Conservation (phyloP, 1,140 invertebrate species). For the Luehdorfia chinensis region DNA sequence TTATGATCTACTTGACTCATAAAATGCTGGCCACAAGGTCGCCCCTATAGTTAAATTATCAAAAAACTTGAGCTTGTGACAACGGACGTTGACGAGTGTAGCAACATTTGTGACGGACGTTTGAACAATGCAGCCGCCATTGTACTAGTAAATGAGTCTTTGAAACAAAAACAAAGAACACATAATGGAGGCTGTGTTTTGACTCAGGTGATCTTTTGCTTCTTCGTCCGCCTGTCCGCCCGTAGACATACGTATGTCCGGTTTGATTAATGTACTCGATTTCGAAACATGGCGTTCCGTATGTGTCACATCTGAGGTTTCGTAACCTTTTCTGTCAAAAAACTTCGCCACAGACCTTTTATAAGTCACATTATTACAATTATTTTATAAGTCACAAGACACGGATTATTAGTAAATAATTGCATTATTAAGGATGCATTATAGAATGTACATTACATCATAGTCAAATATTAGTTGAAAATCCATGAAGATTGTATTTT, state of each 20-base stretch:
- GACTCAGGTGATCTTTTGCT: conserved; percentile 52
- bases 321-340: too few species aligned
- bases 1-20: conserved; percentile 8
- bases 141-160: conserved; percentile 47
- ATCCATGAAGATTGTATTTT: too few species aligned
- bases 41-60: neutral
- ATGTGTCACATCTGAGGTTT: too few species aligned
- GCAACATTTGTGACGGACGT: conserved; percentile 53
- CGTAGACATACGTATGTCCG: conserved; percentile 22
- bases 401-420: too few species aligned
- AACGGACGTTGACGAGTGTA: conserved; percentile 56
- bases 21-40: conserved; percentile 35
- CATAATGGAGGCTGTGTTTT: conserved; percentile 52
- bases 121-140: conserved; percentile 51
- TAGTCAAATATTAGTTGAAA: too few species aligned
- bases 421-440: too few species aligned
- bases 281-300: neutral
- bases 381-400: too few species aligned
- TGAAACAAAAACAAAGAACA: conserved; percentile 63
- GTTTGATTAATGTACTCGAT: conserved; percentile 53
- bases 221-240: conserved; percentile 39
- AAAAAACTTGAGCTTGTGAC: conserved; percentile 54
- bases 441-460: too few species aligned
- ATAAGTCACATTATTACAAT: too few species aligned
- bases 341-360: too few species aligned